Evolutionary conservation across 2,888 invertebrate genomes (phyloP), one percentile per base, ranked within the genome.

Genomic region (Cepaea hortensis): DNA sequence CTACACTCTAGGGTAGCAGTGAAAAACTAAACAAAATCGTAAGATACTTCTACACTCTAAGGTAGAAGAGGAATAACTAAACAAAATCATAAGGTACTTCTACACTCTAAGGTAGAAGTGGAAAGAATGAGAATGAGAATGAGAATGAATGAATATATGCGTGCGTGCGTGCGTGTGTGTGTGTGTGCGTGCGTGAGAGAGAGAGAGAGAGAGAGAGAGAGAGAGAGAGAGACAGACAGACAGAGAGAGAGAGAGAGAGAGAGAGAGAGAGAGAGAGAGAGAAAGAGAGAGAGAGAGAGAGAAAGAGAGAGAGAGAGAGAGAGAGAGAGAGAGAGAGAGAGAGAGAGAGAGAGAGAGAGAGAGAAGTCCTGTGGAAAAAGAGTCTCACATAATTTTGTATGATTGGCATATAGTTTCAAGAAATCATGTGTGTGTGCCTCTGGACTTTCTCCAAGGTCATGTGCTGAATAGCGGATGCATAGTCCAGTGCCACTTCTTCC

Each of bases 401-500:
- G 73, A 35, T 23, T 65, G 20, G 81, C 62, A 61, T 48, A 50
- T 15, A 77, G 77, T 48, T 77, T 70, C 18, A 88, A 46, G 48
- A 92, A 87, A 72, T 91, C 89, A 68, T 88, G 89, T 35, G 93
- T 92, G 77, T 90, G 88, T 23, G 90, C 82, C 84, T 93, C 93
- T 7, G 93, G 92, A 83, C 88, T 90, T 79, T 93, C 92, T 13
- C 90, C 93, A 65, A 87, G 88, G 13, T 90, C 90, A 82, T 93
- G 93, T 18, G 93, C 92, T 3, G 90, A 86, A 84, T 93, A 93
- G 4, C 93, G 90, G 70, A 92, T 91, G 87, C 91, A 92, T 65
- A 90, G 87, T 1, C 92, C 90, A 7, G 92, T 91, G 55, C 93
- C 93, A 82, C 92, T 92, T 15, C 93, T 92, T 68, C 93, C 93